phyloP scores from a whole-genome alignment of 2,113 vertebrate species.

The Sterrhoptilus dennistouni region DNA sequence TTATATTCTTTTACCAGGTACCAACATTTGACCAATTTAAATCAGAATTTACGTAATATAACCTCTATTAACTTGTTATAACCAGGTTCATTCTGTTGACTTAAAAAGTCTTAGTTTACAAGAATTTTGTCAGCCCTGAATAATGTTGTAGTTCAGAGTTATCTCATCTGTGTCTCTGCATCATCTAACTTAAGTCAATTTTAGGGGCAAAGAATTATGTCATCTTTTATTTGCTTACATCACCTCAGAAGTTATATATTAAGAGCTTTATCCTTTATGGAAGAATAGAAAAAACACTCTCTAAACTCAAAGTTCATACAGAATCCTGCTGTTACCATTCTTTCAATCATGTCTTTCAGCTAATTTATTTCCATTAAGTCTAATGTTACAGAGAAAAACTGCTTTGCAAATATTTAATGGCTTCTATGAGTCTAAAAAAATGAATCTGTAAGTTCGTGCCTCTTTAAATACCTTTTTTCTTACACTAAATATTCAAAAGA shows the following conservation, averaged over 20 bases:
- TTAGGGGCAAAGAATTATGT: not conserved
- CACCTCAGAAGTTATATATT: not conserved
- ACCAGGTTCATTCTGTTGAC: not conserved
- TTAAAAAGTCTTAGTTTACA: not conserved
- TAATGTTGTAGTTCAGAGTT: not conserved
- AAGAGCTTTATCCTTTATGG: not conserved
- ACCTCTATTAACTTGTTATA: not conserved
- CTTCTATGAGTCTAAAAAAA: conserved; percentile 18
- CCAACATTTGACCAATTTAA: not conserved
- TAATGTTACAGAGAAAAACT: conserved; percentile 31
- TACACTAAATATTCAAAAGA: not conserved
- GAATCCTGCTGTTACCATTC: conserved; percentile 30
- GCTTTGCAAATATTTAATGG: conserved; percentile 41
- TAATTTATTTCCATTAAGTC: conserved; percentile 42
- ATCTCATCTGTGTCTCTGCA: not conserved
- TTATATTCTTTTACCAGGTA: not conserved
- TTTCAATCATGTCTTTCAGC: not conserved
- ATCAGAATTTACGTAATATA: not conserved
- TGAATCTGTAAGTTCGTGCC: not conserved
- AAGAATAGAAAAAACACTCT: not conserved
- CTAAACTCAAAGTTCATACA: not conserved
- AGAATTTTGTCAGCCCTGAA: not conserved
- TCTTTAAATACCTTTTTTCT: not conserved
- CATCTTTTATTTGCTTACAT: not conserved
- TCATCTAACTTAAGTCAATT: not conserved